These are phyloP conservation scores for Leucania comma DNA, from an alignment of 2,888 invertebrate genomes.

Conservation along the genomic window DNA sequence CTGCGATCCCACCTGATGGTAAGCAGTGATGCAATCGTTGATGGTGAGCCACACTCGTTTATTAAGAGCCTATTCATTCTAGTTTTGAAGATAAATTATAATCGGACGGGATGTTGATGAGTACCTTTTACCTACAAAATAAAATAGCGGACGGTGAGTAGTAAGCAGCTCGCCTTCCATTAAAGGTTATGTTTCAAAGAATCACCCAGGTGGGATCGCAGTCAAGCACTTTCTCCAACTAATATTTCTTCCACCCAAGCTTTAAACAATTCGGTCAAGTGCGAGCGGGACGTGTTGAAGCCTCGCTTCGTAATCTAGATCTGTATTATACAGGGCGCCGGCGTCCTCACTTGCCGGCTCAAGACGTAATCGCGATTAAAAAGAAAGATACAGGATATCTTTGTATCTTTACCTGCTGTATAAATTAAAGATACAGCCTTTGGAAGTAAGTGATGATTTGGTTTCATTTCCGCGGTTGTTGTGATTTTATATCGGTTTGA, in stretches of 20 bases:
- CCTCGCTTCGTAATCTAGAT: conserved; percentile 51
- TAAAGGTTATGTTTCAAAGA: no score
- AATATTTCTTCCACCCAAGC: neutral
- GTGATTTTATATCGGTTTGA: neutral
- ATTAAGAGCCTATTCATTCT: no score
- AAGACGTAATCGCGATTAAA: conserved; percentile 52
- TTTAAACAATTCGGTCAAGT: conserved; percentile 51
- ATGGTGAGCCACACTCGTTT: no score
- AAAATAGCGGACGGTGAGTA: no score
- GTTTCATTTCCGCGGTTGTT: conserved; percentile 25
- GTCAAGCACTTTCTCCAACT: neutral
- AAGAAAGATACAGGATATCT: conserved; percentile 42
- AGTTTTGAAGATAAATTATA: no score
- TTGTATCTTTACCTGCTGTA: conserved; percentile 44
- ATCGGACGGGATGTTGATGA: no score
- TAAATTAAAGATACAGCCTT: conserved; percentile 31
- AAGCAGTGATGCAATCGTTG: no score
- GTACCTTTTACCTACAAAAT: no score
- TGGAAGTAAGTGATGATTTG: conserved; percentile 16
- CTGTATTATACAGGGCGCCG: conserved; percentile 52
- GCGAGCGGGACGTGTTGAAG: conserved; percentile 45
- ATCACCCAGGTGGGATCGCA: no score
- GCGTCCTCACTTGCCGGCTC: conserved; percentile 38
- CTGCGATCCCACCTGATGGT: no score
- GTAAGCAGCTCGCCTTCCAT: no score